phyloP scores from a whole-genome alignment of 1,140 invertebrate species.

The Vanessa tameamea region DNA sequence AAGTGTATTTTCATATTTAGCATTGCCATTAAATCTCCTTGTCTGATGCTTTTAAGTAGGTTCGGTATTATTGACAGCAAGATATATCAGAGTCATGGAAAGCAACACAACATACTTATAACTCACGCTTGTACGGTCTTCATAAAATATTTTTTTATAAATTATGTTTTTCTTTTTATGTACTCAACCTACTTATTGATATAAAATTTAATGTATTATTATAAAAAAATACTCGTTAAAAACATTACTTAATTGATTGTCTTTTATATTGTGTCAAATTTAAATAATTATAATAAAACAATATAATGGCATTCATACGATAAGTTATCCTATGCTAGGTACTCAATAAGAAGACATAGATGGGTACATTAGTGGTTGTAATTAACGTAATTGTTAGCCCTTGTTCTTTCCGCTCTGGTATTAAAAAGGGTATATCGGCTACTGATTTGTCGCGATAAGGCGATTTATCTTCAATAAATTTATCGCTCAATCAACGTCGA shows the following conservation, averaged over 20 bases:
- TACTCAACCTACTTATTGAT: no score
- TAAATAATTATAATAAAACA: no score
- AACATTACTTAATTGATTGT: no score
- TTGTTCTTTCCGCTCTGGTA: conserved; percentile 54
- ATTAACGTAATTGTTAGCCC: conserved; percentile 40
- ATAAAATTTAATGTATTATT: no score
- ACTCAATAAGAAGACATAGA: conserved; percentile 2
- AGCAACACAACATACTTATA: conserved; percentile 51
- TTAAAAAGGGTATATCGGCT: conserved; percentile 61
- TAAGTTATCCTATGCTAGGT: conserved; percentile 1
- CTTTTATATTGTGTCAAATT: no score
- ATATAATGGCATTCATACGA: no score
- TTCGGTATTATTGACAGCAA: conserved; percentile 56
- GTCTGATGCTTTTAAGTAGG: conserved; percentile 66
- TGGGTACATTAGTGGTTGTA: conserved; percentile 21
- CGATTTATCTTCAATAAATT: conserved; percentile 78
- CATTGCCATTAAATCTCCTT: conserved; percentile 71
- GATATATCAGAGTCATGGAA: conserved; percentile 56
- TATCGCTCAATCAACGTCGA: conserved; percentile 80
- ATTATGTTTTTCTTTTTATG: conserved; percentile 33
- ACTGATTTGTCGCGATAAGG: conserved; percentile 74
- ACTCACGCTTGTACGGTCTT: conserved; percentile 38
- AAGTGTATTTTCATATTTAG: conserved; percentile 64
- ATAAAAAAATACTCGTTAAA: no score
- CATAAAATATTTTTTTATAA: conserved; percentile 34